Evolutionary conservation across 2,888 invertebrate genomes (phyloP).

Genomic region (Scaptomyza flava): DNA sequence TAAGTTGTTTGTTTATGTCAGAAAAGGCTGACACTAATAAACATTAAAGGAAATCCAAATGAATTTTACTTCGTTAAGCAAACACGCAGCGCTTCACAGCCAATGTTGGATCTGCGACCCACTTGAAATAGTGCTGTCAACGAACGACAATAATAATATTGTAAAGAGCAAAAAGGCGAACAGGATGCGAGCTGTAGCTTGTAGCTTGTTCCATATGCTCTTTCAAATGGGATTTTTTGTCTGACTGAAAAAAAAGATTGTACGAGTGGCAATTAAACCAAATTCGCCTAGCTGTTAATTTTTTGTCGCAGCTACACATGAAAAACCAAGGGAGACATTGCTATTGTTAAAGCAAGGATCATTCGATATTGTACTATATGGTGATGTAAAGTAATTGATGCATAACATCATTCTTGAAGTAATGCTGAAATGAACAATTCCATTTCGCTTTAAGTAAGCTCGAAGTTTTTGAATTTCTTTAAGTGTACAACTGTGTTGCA

Average conservation of each 20-base stretch:
- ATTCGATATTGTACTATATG: too few species aligned
- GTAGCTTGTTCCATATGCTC: conserved; percentile 3
- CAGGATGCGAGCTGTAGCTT: conserved; percentile 1
- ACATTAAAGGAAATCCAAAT: background rate
- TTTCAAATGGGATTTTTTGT: conserved; percentile 9
- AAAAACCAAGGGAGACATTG: background rate
- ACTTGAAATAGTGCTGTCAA: conserved; percentile 49
- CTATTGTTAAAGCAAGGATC: too few species aligned
- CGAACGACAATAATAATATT: conserved; percentile 32
- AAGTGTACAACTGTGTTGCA: conserved; percentile 3
- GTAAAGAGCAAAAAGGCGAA: conserved; percentile 24
- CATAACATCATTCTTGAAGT: too few species aligned
- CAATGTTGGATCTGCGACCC: conserved; percentile 1
- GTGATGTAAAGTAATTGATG: too few species aligned
- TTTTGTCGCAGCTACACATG: conserved; percentile 1
- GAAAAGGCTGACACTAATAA: conserved; percentile 4
- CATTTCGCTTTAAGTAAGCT: too few species aligned
- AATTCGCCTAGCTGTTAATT: conserved; percentile 11
- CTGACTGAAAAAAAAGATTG: conserved; percentile 3
- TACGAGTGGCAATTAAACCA: conserved; percentile 24
- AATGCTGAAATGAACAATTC: too few species aligned
- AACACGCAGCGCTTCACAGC: conserved; percentile 44
- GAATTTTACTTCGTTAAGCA: conserved; percentile 32
- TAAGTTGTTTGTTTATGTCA: conserved; percentile 4
- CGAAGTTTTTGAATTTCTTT: too few species aligned